Conservation (phyloP, 2,888 invertebrate genomes). For the Formica aserva region DNA sequence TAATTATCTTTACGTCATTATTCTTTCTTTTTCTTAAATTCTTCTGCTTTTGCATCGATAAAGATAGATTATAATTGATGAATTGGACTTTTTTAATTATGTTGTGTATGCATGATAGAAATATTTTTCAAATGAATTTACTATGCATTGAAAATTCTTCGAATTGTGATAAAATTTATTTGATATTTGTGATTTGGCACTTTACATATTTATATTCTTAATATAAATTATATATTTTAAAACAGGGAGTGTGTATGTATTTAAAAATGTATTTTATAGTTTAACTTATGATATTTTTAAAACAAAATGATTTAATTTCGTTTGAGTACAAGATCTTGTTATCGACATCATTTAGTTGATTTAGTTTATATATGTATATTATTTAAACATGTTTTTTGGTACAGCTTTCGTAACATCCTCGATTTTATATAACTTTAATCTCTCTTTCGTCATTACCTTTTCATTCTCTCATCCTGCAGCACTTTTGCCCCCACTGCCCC, state of each 20-base stretch:
- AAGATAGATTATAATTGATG: not conserved
- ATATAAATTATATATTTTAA: not conserved
- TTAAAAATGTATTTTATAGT: slow-evolving; percentile 1
- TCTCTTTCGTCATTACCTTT: slow-evolving; percentile 8
- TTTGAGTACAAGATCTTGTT: not conserved
- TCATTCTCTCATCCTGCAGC: slow-evolving; percentile 20
- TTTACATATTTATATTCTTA: not conserved
- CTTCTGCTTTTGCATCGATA: not conserved
- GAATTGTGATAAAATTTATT: not conserved
- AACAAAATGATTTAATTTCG: not conserved
- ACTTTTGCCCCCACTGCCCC: slow-evolving; percentile 32
- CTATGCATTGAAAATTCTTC: not conserved
- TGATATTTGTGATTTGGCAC: not conserved
- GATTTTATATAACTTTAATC: not conserved
- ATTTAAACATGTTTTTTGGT: slow-evolving; percentile 14
- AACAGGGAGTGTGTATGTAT: not conserved
- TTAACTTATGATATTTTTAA: not conserved
- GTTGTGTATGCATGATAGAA: not conserved
- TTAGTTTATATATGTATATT: not conserved
- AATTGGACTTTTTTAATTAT: not conserved
- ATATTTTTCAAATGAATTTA: slow-evolving; percentile 7
- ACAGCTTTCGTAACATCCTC: slow-evolving; percentile 47
- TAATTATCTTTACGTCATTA: slow-evolving; percentile 31
- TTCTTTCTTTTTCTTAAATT: not conserved
- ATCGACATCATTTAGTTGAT: not conserved